These are phyloP conservation scores for Eudemis profundana DNA, from an alignment of 2,888 invertebrate species.

Conservation along the genomic window DNA sequence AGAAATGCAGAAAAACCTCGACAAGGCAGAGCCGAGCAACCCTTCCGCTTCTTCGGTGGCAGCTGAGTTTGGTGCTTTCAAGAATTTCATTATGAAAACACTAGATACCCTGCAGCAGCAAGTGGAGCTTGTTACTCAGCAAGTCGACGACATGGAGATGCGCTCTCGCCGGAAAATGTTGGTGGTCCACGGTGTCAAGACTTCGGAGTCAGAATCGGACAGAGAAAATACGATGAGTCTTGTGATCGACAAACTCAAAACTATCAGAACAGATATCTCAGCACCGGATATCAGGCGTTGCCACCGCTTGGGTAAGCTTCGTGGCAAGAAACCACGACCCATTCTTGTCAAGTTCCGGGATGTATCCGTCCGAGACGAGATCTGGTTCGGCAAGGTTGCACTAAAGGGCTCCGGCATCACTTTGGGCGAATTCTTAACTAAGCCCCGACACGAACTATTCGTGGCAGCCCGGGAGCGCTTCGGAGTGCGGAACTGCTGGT, in stretches of 20 bases:
- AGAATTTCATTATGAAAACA: not conserved
- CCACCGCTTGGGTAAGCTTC: not conserved
- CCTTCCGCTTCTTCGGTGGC: not conserved
- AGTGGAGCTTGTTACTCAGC: not conserved
- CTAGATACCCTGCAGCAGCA: not conserved
- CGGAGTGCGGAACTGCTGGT: no score
- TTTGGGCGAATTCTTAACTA: no score
- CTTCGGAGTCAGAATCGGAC: not conserved
- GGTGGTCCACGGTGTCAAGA: not conserved
- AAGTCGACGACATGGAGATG: not conserved
- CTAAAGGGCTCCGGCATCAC: not conserved
- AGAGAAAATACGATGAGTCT: no score
- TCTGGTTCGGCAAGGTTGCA: not conserved
- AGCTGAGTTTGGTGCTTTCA: not conserved
- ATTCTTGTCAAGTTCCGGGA: conserved; percentile 1
- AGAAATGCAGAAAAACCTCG: no score
- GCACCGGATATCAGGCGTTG: not conserved
- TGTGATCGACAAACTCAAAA: no score
- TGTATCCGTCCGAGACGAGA: not conserved
- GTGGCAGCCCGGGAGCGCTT: no score
- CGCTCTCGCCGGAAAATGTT: not conserved
- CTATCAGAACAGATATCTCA: not conserved
- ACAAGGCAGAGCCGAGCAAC: no score
- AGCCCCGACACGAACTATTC: no score
- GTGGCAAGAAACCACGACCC: not conserved